Percentiles rank a stretch among this genome's conserved stretches.
phyloP scores from a whole-genome alignment of 2,113 vertebrate genomes.

The Lepisosteus osseus region DNA sequence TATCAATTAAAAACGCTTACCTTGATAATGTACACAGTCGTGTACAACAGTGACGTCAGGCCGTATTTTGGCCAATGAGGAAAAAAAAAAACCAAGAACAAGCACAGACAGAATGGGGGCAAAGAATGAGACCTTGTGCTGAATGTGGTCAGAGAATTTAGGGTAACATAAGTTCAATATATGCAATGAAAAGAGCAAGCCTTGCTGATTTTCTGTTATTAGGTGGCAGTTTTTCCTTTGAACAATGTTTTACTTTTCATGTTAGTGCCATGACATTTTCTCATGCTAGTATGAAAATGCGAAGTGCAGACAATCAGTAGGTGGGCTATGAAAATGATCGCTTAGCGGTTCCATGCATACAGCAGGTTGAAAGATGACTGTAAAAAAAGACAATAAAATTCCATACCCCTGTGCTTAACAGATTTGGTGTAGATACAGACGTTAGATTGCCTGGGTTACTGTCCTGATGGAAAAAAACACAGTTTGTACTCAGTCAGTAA shows the following conservation, averaged over 20 bases:
- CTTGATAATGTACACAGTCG: no score
- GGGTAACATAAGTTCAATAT: no score
- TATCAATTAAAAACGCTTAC: no score
- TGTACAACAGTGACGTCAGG: no score
- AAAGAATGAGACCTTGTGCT: background rate
- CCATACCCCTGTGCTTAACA: constrained; percentile 78
- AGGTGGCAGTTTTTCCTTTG: background rate
- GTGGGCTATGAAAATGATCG: constrained; percentile 36
- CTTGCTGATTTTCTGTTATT: no score
- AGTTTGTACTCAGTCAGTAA: constrained; percentile 53
- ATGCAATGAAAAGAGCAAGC: background rate
- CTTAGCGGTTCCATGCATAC: constrained; percentile 57
- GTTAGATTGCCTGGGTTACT: constrained; percentile 72
- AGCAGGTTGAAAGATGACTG: constrained; percentile 46
- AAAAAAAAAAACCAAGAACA: background rate
- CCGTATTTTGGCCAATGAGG: no score
- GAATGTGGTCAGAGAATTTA: background rate
- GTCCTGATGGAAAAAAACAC: constrained; percentile 75
- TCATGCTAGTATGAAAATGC: constrained; percentile 56
- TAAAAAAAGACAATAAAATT: constrained; percentile 42
- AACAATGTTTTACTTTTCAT: background rate
- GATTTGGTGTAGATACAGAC: constrained; percentile 77
- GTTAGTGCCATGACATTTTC: constrained; percentile 47
- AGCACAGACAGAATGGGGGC: background rate
- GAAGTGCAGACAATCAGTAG: constrained; percentile 40